Base-by-base conservation (phyloP, 2,888 invertebrate genomes). In the Clepsis dumicolana region DNA sequence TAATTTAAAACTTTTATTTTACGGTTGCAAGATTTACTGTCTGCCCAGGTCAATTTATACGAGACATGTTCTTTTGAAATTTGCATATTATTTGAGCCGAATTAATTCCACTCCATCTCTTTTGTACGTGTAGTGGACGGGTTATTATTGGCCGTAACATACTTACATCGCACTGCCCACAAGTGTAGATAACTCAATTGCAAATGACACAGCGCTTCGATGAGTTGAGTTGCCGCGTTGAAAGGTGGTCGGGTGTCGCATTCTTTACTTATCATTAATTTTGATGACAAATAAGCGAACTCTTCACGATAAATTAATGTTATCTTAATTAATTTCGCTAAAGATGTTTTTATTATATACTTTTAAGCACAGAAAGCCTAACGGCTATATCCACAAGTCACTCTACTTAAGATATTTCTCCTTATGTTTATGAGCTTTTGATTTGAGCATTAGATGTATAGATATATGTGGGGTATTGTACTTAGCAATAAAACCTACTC, bases 1-100 rank as follows among this genome's bases (percentile, higher is more conserved):
- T 89, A 89, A 83, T 82, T 89, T 80, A 84, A 78, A 77, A 78
- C 81, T 86, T 85, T 85, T 85, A 89, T 86, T 87, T 84, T 86
- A 84, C 82, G 77, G 80, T 80, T 77, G 72, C 77, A 79, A 82
- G 86, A 88, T 90, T 89, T 88, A 90, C 83, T 85, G 78, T 84
- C 75, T 76, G 75, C 75, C 75, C 73, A 71, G 76, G 75, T 79
- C 81, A 81, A 85, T 87, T 88, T 87, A 82, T 81, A 80, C 75
- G 52, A 74, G 66, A 61, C 72, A 77, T 82, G 83, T 82, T 81
- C 79, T 82, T 77, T 69, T 70, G 64, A 75, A 69, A 85, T 87
- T 85, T 86, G 85, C 85, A 85, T 88, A 75, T 82, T 84, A 78
- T 85, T 81, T 81, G 78, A 77, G 73, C 74, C 73, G 72, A 72